Base-by-base conservation (phyloP, 1,140 invertebrate species). In the Eupristina koningsbergeri region DNA sequence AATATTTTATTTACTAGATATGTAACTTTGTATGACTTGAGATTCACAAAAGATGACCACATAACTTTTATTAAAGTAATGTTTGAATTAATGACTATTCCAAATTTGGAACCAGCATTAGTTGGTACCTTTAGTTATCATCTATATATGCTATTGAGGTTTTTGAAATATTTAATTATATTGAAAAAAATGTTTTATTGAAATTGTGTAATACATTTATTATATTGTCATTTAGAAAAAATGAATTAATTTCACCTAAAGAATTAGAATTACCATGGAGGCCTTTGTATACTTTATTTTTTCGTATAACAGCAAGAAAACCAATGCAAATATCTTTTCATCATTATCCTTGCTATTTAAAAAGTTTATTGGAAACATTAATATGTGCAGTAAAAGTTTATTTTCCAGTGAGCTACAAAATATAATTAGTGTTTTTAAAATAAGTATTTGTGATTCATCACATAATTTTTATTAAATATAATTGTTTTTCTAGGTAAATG, bases 11-110 rank as follows among this genome's bases (percentile, higher is more conserved):
- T 86, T 83, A 93, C 94, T 88, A 96, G 96, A 87, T 98, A 97
- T 88, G 95, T 98, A 47, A 94, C 95, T 86, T 91, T 98, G 39
- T 98, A 98, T 93, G 97, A 97, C 22, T 90, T 96, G 84, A 97
- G 96, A 88, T 98, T 99, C 92, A 95, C 95, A 3, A 98, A 98
- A 92, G 95, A 96, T 87, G 97, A 98, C 90, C 98, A 99, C 89
- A 94, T 99, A 36, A 89, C 93, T n/a, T 94, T 99, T 34, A 95
- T 99, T n/a, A 96, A 97, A 88, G 89, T 98, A 58, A 93, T 96
- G 74, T 97, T 96, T 90, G 95, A 97, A 89, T 88, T 98, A 53
- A 89, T 97, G 9, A 94, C 94, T 19, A 96, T 96, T 87, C 95
- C 96, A 81, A 94, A 97, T 86, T 92, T 97, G 63, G 96, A 98